A percentile compares a stretch with the other conserved stretches of the same genome.
Evolutionary conservation across 2,113 vertebrate species (phyloP).

Genomic region (Sander vitreus): DNA sequence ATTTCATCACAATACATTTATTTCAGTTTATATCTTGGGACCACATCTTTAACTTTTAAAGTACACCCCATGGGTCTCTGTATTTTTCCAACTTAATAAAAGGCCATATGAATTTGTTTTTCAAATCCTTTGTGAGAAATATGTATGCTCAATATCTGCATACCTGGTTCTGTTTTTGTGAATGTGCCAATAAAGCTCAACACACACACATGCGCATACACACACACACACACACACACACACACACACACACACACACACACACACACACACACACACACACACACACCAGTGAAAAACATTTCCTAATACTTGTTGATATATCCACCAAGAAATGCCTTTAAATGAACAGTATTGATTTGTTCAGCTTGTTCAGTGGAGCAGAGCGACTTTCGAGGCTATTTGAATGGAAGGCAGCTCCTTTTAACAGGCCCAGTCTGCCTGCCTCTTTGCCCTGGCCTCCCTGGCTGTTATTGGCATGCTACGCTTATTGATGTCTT

Average conservation of each 20-base stretch:
- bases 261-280: neutral
- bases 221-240: neutral
- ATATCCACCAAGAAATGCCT: slow-evolving; percentile 68
- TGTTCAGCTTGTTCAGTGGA: slow-evolving; percentile 60
- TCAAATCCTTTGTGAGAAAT: slow-evolving; percentile 28
- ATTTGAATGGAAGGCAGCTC: slow-evolving; percentile 71
- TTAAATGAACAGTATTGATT: slow-evolving; percentile 76
- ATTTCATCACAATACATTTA: slow-evolving; percentile 29
- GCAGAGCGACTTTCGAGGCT: slow-evolving; percentile 40
- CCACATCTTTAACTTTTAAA: slow-evolving; percentile 19
- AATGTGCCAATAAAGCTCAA: slow-evolving; percentile 24
- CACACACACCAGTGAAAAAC: slow-evolving; percentile 23
- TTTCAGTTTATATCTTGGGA: slow-evolving; percentile 17
- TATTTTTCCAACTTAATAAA: neutral
- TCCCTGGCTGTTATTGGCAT: slow-evolving; percentile 54
- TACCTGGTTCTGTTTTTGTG: slow-evolving; percentile 23
- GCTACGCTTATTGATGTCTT: slow-evolving; percentile 69
- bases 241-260: slow-evolving; percentile 1
- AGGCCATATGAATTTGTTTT: slow-evolving; percentile 17
- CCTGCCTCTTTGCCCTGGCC: slow-evolving; percentile 23
- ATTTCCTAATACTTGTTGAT: slow-evolving; percentile 59
- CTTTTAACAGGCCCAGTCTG: slow-evolving; percentile 55
- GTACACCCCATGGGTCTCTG: neutral
- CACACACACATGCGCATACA: neutral
- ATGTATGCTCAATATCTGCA: slow-evolving; percentile 24